A percentile compares a stretch with the other conserved stretches of the same genome.
These are phyloP conservation scores for Stratiomys singularior DNA, from an alignment of 2,888 invertebrate genomes.

Conservation along the genomic window DNA sequence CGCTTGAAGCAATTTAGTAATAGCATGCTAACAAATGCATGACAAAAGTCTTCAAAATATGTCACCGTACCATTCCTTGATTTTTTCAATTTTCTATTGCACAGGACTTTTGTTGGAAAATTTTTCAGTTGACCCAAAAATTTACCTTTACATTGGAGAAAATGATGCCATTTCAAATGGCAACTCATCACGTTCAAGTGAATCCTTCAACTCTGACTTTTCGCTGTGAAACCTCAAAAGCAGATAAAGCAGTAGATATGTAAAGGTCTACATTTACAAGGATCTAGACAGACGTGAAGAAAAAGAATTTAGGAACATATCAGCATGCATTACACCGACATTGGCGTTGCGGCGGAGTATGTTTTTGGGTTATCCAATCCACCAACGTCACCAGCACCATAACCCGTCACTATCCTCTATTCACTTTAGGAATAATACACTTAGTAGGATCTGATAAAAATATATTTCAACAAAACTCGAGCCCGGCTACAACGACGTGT, in stretches of 20 bases:
- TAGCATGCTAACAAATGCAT: too few species aligned
- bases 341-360: not conserved
- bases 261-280: not conserved
- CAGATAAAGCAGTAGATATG: too few species aligned
- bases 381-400: not conserved
- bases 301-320: not conserved
- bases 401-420: slow-evolving; percentile 9
- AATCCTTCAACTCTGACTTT: not conserved
- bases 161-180: too few species aligned
- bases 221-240: too few species aligned
- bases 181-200: not conserved
- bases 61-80: too few species aligned
- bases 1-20: too few species aligned
- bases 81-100: too few species aligned
- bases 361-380: not conserved
- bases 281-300: not conserved
- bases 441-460: slow-evolving; percentile 43
- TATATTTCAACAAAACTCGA: slow-evolving; percentile 31
- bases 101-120: too few species aligned
- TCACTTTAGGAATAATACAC: slow-evolving; percentile 18
- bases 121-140: too few species aligned
- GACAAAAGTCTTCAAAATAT: too few species aligned
- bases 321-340: not conserved
- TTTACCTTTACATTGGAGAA: too few species aligned
- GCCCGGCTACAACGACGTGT: not conserved